Evolutionary conservation across 1,140 invertebrate genomes (phyloP), one percentile per base, ranked within the genome.

Genomic region (Cydia pomonella): DNA sequence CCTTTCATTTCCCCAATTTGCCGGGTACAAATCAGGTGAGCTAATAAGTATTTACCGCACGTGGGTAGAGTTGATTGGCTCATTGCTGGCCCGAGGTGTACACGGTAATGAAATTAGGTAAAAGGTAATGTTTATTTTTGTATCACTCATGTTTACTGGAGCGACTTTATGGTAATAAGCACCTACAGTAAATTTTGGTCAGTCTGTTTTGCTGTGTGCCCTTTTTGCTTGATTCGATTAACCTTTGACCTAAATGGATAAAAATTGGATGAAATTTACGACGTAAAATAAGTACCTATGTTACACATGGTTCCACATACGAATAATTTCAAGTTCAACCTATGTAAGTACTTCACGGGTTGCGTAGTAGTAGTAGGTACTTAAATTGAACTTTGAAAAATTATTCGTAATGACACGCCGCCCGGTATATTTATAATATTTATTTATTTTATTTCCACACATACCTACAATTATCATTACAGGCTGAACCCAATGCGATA

Each of bases 91-190:
- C 18, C 21, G n/a, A 59, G 21, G 18, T 59, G 10, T 23, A 59
- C 50, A 21, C 10, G 53, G 18, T 59, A 59, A 59, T 59, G 53
- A 59, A 59, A 59, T 59, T 59, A 59, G 53, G 53, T 59, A 59
- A 59, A 59, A 59, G 53, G 53, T 59, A 23, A 59, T 23, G 18
- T 59, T 59, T 59, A n/a, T 18, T 18, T 50, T 18, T 50, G 47
- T 50, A 18, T 50, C 47, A 50, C 47, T 47, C 16, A 21, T 23
- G 0, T 21, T 59, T 23, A 23, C 44, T 47, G 12, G 44, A 47
- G 44, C 12, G 13, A 7, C n/a, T 4, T 53, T 53, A 18, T 18
- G 16, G 50, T 53, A 53, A 53, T 18, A n/a, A 53, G 16, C n/a
- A n/a, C n/a, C n/a, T 18, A 53, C 6, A 18, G 3, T 21, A 18